phyloP scores from a whole-genome alignment of 2,797 vertebrate genomes.

The Anableps anableps region DNA sequence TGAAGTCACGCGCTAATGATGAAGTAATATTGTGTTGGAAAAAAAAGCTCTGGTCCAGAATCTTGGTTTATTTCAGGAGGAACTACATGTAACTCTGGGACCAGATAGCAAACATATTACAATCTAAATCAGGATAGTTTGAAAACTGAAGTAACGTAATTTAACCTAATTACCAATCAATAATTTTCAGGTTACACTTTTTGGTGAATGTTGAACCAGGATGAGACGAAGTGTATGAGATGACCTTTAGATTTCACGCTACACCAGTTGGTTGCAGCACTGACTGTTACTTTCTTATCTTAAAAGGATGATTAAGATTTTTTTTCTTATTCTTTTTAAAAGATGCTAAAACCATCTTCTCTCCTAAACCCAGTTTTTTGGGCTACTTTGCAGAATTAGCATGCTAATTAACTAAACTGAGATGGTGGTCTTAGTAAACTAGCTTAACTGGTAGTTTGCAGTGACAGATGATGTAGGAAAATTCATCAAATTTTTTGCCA shows the following conservation, averaged over 20 bases:
- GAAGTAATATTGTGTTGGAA: conserved; percentile 58
- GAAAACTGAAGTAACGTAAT: not conserved
- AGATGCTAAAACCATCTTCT: not conserved
- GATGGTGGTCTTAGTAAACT: not conserved
- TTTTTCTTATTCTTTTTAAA: not conserved
- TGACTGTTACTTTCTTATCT: not conserved
- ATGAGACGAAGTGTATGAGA: not conserved
- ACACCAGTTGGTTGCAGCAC: not conserved
- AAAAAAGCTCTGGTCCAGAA: conserved; percentile 6
- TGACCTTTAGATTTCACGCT: conserved; percentile 4
- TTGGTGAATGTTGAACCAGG: not conserved
- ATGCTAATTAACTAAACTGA: conserved; percentile 12
- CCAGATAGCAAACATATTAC: conserved; percentile 2
- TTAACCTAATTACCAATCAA: not conserved
- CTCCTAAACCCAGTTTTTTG: not conserved
- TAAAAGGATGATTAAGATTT: no score
- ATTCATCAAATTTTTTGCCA: no score
- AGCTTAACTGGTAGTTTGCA: not conserved
- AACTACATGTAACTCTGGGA: conserved; percentile 15
- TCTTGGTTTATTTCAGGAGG: not conserved
- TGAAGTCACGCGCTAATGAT: conserved; percentile 51
- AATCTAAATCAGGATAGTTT: not conserved
- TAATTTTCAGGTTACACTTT: not conserved
- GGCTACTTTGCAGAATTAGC: not conserved
- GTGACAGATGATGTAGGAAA: not conserved